Evolutionary conservation across 2,113 vertebrate species (phyloP).

Genomic region (Capreolus pygargus): DNA sequence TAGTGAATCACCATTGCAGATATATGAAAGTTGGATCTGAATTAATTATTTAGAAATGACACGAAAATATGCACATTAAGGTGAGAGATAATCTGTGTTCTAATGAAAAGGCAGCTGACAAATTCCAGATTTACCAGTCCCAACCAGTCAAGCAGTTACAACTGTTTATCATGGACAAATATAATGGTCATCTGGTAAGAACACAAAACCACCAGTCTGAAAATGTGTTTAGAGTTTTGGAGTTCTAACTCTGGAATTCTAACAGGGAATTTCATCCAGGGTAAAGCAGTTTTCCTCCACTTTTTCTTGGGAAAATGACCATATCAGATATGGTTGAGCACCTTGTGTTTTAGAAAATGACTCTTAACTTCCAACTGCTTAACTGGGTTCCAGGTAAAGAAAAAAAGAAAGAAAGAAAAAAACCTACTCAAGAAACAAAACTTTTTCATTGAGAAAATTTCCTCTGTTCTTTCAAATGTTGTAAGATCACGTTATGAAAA

Average conservation of each 20-base stretch:
- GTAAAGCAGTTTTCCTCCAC: background rate
- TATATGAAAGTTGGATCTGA: conserved; percentile 46
- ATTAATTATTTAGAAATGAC: conserved; percentile 61
- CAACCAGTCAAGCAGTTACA: conserved; percentile 26
- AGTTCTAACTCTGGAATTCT: background rate
- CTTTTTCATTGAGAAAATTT: conserved; percentile 44
- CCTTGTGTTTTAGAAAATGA: conserved; percentile 29
- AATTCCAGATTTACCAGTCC: conserved; percentile 5
- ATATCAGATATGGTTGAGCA: background rate
- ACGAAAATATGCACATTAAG: conserved; percentile 37
- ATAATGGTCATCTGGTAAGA: background rate
- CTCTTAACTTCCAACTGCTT: background rate
- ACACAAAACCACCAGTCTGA: background rate
- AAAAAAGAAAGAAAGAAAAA: background rate
- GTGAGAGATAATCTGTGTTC: conserved; percentile 20
- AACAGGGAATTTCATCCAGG: background rate
- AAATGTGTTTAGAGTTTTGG: conserved; percentile 38
- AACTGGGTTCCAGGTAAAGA: background rate
- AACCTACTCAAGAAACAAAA: background rate
- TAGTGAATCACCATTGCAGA: conserved; percentile 16
- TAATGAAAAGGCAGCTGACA: background rate
- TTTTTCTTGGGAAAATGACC: background rate
- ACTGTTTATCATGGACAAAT: conserved; percentile 38
- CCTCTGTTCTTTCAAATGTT: background rate
- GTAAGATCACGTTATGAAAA: conserved; percentile 28